Evolutionary conservation across 2,797 vertebrate genomes (phyloP).

Genomic region (Coracias cyanogaster): DNA sequence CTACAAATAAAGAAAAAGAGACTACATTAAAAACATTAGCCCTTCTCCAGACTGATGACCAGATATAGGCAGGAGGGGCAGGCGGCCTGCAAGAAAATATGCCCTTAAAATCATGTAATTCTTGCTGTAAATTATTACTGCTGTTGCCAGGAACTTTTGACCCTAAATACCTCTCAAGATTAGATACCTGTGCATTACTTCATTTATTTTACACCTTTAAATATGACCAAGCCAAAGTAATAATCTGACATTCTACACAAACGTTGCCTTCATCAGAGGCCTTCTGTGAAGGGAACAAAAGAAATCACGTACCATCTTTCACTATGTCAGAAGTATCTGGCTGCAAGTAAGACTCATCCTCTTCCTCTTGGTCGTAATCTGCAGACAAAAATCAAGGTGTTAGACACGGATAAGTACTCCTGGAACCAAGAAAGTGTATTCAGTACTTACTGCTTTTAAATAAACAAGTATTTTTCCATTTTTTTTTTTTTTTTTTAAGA

Average conservation of each 20-base stretch:
- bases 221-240: background rate
- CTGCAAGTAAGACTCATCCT: constrained; percentile 88
- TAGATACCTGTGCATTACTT: background rate
- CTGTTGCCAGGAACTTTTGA: background rate
- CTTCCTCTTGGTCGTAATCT: constrained; percentile 88
- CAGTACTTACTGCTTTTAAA: background rate
- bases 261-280: background rate
- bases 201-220: background rate
- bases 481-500: background rate
- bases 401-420: background rate
- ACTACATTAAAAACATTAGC: background rate
- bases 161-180: background rate
- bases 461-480: background rate
- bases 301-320: constrained; percentile 72
- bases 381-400: constrained; percentile 5
- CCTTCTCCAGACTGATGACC: background rate
- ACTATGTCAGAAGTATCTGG: constrained; percentile 81
- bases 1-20: background rate
- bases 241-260: background rate
- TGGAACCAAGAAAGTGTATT: background rate
- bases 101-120: background rate
- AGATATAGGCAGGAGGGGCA: background rate
- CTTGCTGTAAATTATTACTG: background rate
- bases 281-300: background rate
- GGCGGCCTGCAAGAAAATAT: background rate